Percentiles rank a stretch among this genome's conserved stretches.
Conservation (phyloP, 2,888 invertebrate genomes). For the Pyrocoelia pectoralis region DNA sequence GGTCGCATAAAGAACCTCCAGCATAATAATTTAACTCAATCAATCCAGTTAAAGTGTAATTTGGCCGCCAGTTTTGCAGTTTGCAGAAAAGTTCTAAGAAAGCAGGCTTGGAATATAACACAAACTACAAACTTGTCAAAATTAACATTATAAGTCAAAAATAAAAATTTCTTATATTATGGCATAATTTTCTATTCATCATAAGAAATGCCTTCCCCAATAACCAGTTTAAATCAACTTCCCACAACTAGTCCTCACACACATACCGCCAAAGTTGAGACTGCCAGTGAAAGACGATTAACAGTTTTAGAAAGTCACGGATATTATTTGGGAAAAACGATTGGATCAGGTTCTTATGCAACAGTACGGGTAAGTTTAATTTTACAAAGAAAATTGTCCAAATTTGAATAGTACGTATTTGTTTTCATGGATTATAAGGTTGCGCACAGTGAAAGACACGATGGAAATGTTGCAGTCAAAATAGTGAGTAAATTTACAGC, state of each 20-base stretch:
- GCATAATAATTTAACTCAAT: too few species aligned
- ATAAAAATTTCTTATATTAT: constrained; percentile 24
- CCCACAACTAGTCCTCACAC: constrained; percentile 38
- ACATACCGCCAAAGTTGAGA: constrained; percentile 37
- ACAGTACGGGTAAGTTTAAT: constrained; percentile 71
- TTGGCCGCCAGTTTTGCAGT: too few species aligned
- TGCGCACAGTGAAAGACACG: constrained; percentile 77
- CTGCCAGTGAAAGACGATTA: constrained; percentile 54
- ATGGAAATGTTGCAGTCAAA: constrained; percentile 80
- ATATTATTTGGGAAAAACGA: constrained; percentile 76
- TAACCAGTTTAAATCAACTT: constrained; percentile 50
- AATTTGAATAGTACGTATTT: constrained; percentile 43
- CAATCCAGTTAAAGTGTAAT: too few species aligned
- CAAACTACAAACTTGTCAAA: constrained; percentile 26
- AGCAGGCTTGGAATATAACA: too few species aligned
- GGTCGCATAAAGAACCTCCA: too few species aligned
- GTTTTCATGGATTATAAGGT: constrained; percentile 62
- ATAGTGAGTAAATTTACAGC: constrained; percentile 85
- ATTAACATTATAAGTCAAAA: constrained; percentile 30
- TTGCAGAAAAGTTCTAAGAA: too few species aligned
- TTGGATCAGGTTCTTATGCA: constrained; percentile 85
- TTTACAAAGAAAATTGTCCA: constrained; percentile 6
- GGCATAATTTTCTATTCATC: constrained; percentile 28
- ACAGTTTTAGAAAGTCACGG: constrained; percentile 79
- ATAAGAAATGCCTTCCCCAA: constrained; percentile 52